Percentiles rank a stretch among this genome's conserved stretches.
phyloP scores from a whole-genome alignment of 2,113 vertebrate genomes.

The Euleptes europaea region DNA sequence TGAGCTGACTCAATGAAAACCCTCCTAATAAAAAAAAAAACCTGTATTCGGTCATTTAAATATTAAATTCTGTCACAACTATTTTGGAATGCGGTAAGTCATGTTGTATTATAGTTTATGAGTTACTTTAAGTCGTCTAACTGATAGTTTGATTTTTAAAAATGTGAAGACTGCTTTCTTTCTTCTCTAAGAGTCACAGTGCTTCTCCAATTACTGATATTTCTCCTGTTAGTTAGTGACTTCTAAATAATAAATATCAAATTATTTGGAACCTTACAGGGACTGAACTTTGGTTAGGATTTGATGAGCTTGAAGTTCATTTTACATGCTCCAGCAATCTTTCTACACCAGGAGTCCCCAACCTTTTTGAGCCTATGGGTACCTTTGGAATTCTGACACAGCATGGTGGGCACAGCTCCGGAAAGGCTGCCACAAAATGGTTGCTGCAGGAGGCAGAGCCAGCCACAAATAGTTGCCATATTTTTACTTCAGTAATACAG shows the following conservation, averaged over 20 bases:
- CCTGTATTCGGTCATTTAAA: conserved; percentile 10
- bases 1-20: conserved; percentile 50
- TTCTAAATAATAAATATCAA: background rate
- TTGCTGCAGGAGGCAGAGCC: no score
- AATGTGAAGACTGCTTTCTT: background rate
- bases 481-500: no score
- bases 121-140: background rate
- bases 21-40: conserved; percentile 42
- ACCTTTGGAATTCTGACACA: no score
- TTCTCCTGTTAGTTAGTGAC: background rate
- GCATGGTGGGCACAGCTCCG: no score
- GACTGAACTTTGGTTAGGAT: background rate
- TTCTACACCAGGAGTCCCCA: background rate
- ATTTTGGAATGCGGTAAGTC: background rate
- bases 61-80: conserved; percentile 26
- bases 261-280: background rate
- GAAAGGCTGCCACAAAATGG: no score
- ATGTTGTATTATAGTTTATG: background rate
- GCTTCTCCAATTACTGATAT: background rate
- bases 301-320: background rate
- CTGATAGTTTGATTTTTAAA: background rate
- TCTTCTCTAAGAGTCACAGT: background rate
- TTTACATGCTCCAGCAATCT: background rate
- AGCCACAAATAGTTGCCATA: no score
- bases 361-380: no score